Conservation (phyloP, 1,140 invertebrate genomes). For the Drosophila lowei region DNA sequence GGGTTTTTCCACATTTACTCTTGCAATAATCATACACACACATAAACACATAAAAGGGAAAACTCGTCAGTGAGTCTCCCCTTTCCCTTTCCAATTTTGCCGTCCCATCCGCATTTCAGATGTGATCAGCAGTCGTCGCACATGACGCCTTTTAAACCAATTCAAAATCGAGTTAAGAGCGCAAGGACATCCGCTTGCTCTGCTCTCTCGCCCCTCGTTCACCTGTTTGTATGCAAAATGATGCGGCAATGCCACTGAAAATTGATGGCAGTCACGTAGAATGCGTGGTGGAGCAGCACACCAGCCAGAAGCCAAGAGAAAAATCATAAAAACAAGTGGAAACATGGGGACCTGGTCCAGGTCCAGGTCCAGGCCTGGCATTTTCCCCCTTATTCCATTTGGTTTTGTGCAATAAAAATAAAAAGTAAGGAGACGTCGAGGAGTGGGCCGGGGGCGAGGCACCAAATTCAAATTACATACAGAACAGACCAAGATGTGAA, state of each 20-base stretch:
- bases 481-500: constrained; percentile 45
- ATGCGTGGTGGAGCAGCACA: constrained; percentile 31
- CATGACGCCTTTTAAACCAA: constrained; percentile 73
- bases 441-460: not conserved
- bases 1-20: constrained; percentile 69
- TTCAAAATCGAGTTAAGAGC: constrained; percentile 78
- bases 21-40: constrained; percentile 79
- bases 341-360: constrained; percentile 27
- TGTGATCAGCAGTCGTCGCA: constrained; percentile 68
- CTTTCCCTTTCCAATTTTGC: too few species aligned
- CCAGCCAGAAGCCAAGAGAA: constrained; percentile 30
- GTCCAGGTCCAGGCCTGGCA: not conserved
- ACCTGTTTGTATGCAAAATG: constrained; percentile 79
- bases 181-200: constrained; percentile 53
- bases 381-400: constrained; percentile 26
- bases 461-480: constrained; percentile 58
- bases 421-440: constrained; percentile 23
- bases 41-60: constrained; percentile 64
- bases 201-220: constrained; percentile 27
- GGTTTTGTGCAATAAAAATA: constrained; percentile 52
- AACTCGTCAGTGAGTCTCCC: constrained; percentile 39
- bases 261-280: constrained; percentile 80
- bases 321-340: constrained; percentile 63
- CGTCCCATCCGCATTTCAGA: constrained; percentile 48
- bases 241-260: constrained; percentile 77